A percentile compares a stretch with the other conserved stretches of the same genome.
Evolutionary conservation across 2,888 invertebrate species (phyloP).

Genomic region (Junonia oenone): DNA sequence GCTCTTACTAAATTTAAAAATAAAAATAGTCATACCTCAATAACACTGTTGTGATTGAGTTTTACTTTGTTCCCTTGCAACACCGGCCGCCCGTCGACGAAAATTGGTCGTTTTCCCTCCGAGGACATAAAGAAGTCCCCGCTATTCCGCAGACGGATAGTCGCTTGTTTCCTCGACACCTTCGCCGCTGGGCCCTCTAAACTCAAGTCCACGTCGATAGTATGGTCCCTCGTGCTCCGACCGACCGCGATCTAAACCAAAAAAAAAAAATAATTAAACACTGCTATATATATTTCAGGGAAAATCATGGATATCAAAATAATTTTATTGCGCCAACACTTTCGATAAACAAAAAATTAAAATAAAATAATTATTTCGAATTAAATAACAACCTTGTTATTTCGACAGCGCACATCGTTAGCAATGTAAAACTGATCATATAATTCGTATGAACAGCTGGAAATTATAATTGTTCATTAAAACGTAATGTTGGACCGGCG

Average conservation of each 20-base stretch:
- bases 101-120: conserved; percentile 96
- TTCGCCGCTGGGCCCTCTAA: conserved; percentile 97
- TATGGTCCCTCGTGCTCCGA: conserved; percentile 90
- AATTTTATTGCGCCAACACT: too few species aligned
- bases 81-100: conserved; percentile 95
- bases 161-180: conserved; percentile 94
- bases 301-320: too few species aligned
- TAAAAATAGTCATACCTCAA: conserved; percentile 89
- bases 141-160: conserved; percentile 92
- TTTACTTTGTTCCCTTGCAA: conserved; percentile 93
- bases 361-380: background rate
- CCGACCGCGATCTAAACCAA: conserved; percentile 90
- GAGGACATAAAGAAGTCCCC: conserved; percentile 97
- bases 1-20: too few species aligned
- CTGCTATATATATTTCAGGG: background rate
- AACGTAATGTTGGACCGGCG: conserved; percentile 33
- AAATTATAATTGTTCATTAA: conserved; percentile 50
- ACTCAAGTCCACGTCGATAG: conserved; percentile 95
- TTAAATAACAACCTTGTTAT: conserved; percentile 4
- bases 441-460: conserved; percentile 40
- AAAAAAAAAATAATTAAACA: conserved; percentile 8
- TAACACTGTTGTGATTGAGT: conserved; percentile 94
- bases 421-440: conserved; percentile 32
- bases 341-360: background rate
- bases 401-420: conserved; percentile 2